Conservation (phyloP, 2,888 invertebrate genomes). For the Apotomis turbidana region DNA sequence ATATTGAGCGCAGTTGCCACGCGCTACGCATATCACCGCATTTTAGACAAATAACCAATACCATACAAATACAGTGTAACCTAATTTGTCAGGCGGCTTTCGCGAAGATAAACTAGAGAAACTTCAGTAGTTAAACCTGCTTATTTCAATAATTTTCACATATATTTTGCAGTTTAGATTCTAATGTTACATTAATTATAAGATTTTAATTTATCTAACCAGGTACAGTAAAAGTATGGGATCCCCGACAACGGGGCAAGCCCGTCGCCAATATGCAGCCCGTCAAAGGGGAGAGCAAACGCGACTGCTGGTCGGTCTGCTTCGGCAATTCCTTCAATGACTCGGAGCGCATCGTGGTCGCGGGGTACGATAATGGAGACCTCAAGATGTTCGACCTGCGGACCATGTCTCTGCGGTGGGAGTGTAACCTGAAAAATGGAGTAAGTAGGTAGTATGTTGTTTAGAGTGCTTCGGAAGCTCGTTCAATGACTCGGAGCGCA, state of each 20-base stretch:
- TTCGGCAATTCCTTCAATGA: conserved; percentile 96
- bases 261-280: conserved; percentile 96
- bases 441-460: conserved; percentile 67
- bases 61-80: too few species aligned
- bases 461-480: conserved; percentile 85
- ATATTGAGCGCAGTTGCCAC: too few species aligned
- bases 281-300: conserved; percentile 85
- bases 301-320: conserved; percentile 97
- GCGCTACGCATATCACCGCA: too few species aligned
- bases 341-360: conserved; percentile 92
- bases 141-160: too few species aligned
- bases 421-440: conserved; percentile 96
- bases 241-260: conserved; percentile 93
- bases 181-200: too few species aligned
- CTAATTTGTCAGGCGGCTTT: too few species aligned
- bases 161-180: too few species aligned
- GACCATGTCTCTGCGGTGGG: conserved; percentile 93
- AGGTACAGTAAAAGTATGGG: conserved; percentile 97
- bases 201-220: conserved; percentile 13
- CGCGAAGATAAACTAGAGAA: too few species aligned
- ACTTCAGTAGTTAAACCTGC: too few species aligned
- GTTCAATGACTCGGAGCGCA: conserved; percentile 92
- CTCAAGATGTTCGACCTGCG: conserved; percentile 96
- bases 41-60: too few species aligned
- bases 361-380: conserved; percentile 98